Conservation (phyloP, 2,797 vertebrate species). For the Distichodus sexfasciatus region DNA sequence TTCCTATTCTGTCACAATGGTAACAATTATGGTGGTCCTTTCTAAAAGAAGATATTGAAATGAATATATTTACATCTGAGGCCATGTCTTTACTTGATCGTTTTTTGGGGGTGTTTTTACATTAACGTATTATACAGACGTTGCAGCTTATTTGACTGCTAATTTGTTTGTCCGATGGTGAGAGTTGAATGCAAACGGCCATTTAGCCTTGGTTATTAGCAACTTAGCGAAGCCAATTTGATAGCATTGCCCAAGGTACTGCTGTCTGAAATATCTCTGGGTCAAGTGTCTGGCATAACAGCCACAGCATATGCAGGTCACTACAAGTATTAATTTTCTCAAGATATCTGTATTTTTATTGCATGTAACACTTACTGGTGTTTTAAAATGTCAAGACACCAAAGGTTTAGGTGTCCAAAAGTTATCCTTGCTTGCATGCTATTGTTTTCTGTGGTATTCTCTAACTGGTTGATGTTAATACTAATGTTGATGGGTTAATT, state of each 20-base stretch:
- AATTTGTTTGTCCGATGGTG: conserved; percentile 84
- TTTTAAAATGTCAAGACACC: not conserved
- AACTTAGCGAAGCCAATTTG: conserved; percentile 55
- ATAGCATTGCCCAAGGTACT: conserved; percentile 44
- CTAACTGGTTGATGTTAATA: not conserved
- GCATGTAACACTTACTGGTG: too few relatives aligned
- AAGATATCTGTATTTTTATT: not conserved
- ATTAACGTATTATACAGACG: conserved; percentile 79
- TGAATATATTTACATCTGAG: conserved; percentile 84
- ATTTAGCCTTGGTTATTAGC: conserved; percentile 70
- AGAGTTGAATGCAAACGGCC: conserved; percentile 64
- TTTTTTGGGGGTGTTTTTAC: conserved; percentile 65
- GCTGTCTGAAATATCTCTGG: conserved; percentile 37
- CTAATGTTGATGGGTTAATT: too few relatives aligned
- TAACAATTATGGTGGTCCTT: conserved; percentile 63
- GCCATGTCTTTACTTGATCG: conserved; percentile 72
- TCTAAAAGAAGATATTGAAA: conserved; percentile 74
- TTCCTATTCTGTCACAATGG: conserved; percentile 83
- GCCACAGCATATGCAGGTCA: conserved; percentile 7
- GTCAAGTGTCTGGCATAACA: conserved; percentile 20
- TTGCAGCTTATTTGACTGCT: conserved; percentile 91
- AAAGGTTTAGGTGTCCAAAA: not conserved
- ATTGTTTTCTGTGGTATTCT: not conserved
- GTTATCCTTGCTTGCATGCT: not conserved
- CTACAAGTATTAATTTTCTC: conserved; percentile 4